These are phyloP conservation scores for Indicator maculatus DNA, from an alignment of 2,113 vertebrate genomes.

Conservation along the genomic window DNA sequence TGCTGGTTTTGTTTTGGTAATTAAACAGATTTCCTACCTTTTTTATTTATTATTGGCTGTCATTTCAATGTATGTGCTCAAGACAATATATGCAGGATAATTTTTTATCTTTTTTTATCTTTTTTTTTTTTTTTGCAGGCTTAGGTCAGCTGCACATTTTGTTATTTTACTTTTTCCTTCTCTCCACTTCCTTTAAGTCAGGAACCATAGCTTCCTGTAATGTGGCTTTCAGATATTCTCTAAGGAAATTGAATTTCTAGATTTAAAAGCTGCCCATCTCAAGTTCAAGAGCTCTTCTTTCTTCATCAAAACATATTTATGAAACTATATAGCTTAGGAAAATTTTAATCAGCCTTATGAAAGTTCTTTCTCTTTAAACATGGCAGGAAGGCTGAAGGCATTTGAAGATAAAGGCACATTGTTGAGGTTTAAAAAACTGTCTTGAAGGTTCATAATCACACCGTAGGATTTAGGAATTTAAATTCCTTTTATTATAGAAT, in stretches of 20 bases:
- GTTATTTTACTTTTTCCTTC: conserved; percentile 67
- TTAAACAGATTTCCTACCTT: not conserved
- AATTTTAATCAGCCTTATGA: conserved; percentile 55
- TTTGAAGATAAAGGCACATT: conserved; percentile 41
- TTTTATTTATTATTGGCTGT: conserved; percentile 7
- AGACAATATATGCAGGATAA: conserved; percentile 27
- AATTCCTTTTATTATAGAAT: conserved; percentile 53
- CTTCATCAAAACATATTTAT: conserved; percentile 46
- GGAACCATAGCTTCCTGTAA: conserved; percentile 67
- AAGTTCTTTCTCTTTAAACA: conserved; percentile 32
- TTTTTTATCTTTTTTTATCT: conserved; percentile 52
- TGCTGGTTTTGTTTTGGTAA: not conserved
- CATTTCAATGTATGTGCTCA: not conserved
- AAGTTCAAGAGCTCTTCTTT: conserved; percentile 60
- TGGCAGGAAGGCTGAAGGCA: conserved; percentile 10
- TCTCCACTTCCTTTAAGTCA: conserved; percentile 53
- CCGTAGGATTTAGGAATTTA: conserved; percentile 48
- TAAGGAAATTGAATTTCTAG: conserved; percentile 68
- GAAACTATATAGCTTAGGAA: conserved; percentile 52
- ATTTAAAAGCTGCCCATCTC: conserved; percentile 57
- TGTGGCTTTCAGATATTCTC: conserved; percentile 60
- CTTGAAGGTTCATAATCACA: conserved; percentile 30
- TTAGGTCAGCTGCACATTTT: conserved; percentile 40
- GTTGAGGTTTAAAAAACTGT: conserved; percentile 5
- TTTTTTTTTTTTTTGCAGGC: conserved; percentile 51